phyloP scores from a whole-genome alignment of 2,113 vertebrate species.

The Saccopteryx leptura region DNA sequence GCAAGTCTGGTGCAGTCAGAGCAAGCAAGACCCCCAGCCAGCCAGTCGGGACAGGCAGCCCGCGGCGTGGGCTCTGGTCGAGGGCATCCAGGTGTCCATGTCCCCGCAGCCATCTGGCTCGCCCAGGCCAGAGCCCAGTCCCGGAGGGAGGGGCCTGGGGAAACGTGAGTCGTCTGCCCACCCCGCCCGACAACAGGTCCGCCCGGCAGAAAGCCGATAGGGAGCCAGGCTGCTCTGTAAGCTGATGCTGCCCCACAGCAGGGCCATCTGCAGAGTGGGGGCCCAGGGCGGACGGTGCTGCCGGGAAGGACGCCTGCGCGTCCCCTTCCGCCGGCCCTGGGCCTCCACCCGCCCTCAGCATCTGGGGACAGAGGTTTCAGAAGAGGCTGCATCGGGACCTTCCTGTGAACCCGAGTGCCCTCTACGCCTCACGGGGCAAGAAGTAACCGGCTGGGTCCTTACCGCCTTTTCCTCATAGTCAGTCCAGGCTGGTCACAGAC shows the following conservation, averaged over 20 bases:
- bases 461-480: not conserved
- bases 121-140: not conserved
- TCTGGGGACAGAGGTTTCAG: not conserved
- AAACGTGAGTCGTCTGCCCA: not conserved
- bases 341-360: not conserved
- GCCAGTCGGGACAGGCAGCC: too few species aligned
- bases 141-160: not conserved
- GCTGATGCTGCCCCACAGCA: not conserved
- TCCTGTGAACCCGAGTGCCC: not conserved
- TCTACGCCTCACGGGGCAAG: accelerated
- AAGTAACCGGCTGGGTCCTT: not conserved
- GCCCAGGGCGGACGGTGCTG: not conserved
- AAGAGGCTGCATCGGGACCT: not conserved
- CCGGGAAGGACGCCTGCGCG: not conserved
- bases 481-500: not conserved
- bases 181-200: not conserved
- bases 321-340: accelerated
- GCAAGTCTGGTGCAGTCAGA: not conserved
- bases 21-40: not conserved
- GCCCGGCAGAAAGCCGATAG: slow-evolving; percentile 49
- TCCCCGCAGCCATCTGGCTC: not conserved
- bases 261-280: slow-evolving; percentile 12
- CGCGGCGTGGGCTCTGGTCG: accelerated
- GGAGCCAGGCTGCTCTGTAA: not conserved
- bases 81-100: not conserved